A percentile compares a stretch with the other conserved stretches of the same genome.
Evolutionary conservation across 2,797 vertebrate species (phyloP).

Genomic region (Mus caroli): DNA sequence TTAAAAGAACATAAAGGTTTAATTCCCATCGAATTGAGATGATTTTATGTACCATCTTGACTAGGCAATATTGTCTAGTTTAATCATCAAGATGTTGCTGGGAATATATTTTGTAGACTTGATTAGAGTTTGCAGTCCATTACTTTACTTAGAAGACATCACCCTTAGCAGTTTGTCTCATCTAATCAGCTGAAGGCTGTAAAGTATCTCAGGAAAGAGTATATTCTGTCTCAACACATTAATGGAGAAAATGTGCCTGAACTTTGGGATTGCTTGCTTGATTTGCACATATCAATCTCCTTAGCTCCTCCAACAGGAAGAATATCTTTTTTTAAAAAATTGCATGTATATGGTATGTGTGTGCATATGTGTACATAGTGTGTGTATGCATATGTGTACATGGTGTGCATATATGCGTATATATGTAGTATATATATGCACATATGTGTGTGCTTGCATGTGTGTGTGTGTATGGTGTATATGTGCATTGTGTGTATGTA

Average conservation of each 20-base stretch:
- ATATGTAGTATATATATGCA: not conserved
- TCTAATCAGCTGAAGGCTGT: not conserved
- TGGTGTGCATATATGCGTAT: not conserved
- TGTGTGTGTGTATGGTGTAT: not conserved
- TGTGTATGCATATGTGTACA: not conserved
- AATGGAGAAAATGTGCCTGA: not conserved
- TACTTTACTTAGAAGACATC: slow-evolving; percentile 1
- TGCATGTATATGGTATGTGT: not conserved
- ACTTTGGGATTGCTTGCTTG: not conserved
- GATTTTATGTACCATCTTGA: not conserved
- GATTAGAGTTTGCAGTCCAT: not conserved
- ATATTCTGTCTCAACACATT: not conserved
- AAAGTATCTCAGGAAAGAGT: slow-evolving; percentile 7
- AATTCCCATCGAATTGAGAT: not conserved
- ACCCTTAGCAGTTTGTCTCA: slow-evolving; percentile 1
- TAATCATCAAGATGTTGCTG: not conserved
- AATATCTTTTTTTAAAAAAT: not conserved
- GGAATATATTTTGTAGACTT: slow-evolving; percentile 12
- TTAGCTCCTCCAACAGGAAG: no score
- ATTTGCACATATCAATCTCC: not conserved
- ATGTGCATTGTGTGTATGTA: no score
- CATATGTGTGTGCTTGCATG: not conserved
- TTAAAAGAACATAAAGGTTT: not conserved
- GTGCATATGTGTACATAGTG: not conserved
- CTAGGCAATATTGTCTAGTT: not conserved